phyloP scores from a whole-genome alignment of 2,888 invertebrate genomes.

The Nymphalis c-album region DNA sequence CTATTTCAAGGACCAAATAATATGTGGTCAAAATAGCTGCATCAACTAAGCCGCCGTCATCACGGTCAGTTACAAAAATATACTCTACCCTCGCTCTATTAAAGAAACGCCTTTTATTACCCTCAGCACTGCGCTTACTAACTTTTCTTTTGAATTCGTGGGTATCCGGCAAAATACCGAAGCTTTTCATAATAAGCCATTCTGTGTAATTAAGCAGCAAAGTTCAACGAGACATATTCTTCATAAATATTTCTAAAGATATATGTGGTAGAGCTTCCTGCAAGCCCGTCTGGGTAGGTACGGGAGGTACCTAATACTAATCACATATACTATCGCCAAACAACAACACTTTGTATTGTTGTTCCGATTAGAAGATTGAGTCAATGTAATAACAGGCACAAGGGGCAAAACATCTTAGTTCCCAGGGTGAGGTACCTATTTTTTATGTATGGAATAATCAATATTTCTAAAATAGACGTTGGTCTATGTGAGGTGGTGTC shows the following conservation, averaged over 20 bases:
- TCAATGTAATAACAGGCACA: too few relatives aligned
- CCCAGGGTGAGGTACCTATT: too few relatives aligned
- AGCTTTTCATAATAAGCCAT: constrained; percentile 65
- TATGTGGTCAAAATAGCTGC: constrained; percentile 61
- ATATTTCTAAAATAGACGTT: too few relatives aligned
- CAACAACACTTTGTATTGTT: too few relatives aligned
- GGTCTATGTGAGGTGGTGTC: too few relatives aligned
- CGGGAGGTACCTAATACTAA: too few relatives aligned
- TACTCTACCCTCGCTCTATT: constrained; percentile 57
- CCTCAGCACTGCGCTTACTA: constrained; percentile 51
- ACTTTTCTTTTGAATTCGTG: constrained; percentile 58
- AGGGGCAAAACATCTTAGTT: too few relatives aligned
- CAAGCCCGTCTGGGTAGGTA: too few relatives aligned
- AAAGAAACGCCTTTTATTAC: constrained; percentile 56
- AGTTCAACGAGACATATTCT: constrained; percentile 48
- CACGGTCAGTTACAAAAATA: constrained; percentile 53
- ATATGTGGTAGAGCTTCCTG: constrained; percentile 37
- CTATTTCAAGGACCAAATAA: constrained; percentile 60
- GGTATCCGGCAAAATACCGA: constrained; percentile 57
- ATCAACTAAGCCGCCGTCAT: constrained; percentile 53
- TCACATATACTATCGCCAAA: too few relatives aligned
- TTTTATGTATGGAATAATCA: too few relatives aligned
- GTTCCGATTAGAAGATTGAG: too few relatives aligned
- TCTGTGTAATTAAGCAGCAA: constrained; percentile 57
- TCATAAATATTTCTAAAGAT: constrained; percentile 56